Conservation (phyloP, 2,113 vertebrate genomes). For the Lichenostomus cassidix region DNA sequence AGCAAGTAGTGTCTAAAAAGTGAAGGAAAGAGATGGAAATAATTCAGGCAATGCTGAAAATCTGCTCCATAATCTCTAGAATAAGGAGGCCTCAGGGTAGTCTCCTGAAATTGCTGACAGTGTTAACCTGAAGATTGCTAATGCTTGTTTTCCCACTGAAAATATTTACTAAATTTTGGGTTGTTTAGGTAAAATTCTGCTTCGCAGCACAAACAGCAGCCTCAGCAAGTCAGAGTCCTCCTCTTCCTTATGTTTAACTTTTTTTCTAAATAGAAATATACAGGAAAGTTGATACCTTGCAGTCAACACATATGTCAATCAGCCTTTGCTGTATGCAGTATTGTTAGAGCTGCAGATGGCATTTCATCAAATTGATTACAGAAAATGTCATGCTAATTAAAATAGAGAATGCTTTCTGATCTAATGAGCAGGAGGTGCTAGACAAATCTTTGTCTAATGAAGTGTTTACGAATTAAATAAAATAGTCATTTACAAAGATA, state of each 20-base stretch:
- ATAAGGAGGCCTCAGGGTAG: not conserved
- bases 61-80: not conserved
- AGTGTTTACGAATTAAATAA: constrained; percentile 54
- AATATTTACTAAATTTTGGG: not conserved
- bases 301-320: constrained; percentile 20
- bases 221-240: not conserved
- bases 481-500: constrained; percentile 35
- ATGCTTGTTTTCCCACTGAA: not conserved
- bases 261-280: not conserved
- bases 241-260: not conserved
- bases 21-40: not conserved
- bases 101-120: not conserved
- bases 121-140: not conserved
- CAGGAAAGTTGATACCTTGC: not conserved
- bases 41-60: not conserved
- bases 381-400: constrained; percentile 58
- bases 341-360: constrained; percentile 27
- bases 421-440: constrained; percentile 54
- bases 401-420: constrained; percentile 45
- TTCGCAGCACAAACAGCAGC: not conserved
- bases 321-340: not conserved
- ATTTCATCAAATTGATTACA: constrained; percentile 50
- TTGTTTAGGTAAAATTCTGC: not conserved
- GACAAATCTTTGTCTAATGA: constrained; percentile 59
- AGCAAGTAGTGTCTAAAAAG: not conserved